Evolutionary conservation across 2,113 vertebrate genomes (phyloP), one percentile per base, ranked within the genome.

Genomic region (Cochlearius cochlearius): DNA sequence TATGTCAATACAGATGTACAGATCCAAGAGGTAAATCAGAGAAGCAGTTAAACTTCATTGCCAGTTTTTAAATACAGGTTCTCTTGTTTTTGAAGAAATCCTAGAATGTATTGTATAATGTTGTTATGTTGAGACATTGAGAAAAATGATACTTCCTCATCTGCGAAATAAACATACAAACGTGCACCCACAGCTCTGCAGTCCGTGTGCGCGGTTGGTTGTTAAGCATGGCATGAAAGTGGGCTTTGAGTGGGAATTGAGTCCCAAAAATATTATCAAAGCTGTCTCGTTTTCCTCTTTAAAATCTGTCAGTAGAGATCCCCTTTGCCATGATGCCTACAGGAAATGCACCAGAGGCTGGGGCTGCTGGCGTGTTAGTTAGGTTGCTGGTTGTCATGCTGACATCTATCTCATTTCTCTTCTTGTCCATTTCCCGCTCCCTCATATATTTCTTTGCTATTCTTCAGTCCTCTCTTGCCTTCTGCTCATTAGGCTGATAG

Each of bases 1-100:
- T 92, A 91, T 63, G 27, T 98, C 74, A 96, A 47, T 66, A 98
- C 98, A 81, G 98, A 98, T n/a, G 45, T 81, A 55, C 97, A 98
- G 76, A 92, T 98, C 34, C 94, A 77, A 59, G 98, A 98, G 98
- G 98, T 98, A 96, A 98, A 97, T 59, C 49, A 71, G 25, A 47
- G n/a, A 77, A 79, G 22, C 20, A 45, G 39, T 76, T 78, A 72
- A 69, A 52, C 21, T 45, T 78, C 32, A 41, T 49, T 69, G 11
- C 8, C 9, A 20, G 21, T 59, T 80, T 83, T n/a, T 67, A 93
- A 77, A 92, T 50, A 86, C 9, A 34, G 23, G 4, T 22, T 73
- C 64, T 47, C 23, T 43, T 68, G 0, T 6, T 87, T 49, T 87
- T 49, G 43, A 58, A 58, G 13, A 79, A 75, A 50, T 52, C 1